Evolutionary conservation across 1,140 invertebrate species (phyloP), one percentile per base, ranked within the genome.

Genomic region (Calliphora vicina): DNA sequence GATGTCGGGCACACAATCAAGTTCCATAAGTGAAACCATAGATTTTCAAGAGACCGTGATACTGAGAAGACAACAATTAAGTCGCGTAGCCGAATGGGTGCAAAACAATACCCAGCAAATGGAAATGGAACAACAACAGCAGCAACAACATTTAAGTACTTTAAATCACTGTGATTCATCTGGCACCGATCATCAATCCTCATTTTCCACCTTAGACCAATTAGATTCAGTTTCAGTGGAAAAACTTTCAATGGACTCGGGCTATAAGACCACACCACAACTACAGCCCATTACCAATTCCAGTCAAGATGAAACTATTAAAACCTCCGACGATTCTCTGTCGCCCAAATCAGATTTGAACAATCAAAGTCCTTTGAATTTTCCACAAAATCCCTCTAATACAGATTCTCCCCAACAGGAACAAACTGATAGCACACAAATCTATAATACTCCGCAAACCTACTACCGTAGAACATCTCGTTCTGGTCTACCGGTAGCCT

Each of bases 41-140:
- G 87, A 90, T 78, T 87, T 89, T 57, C 88, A 90, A 83, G 90
- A 91, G 84, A 90, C 86, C 42, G 87, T 88, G 0, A 74, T 90
- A 20, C 81, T 93, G 27, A 91, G 93, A 83, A 92, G 93, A 17
- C 93, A 93, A 73, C 94, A 94, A 80, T 87, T 94, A 67, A 93
- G 94, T 23, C 91, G 94, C 83, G 94, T 95, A 10, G 94, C 94
- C 1, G 93, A 95, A 83, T 94, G 94, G 94, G 93, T 94, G 25
- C 93, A 94, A 86, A 92, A 93, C 84, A 93, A 93, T 84, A 88
- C 89, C 0, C 88, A 90, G 73, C 87, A 88, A 35, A 12, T 88
- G 84, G 87, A 90, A 84, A 87, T 87, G 20, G 73, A 88, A 17
- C 85, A 86, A 20, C 85, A 88, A 25, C 88, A 88, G 26, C 73